phyloP scores from a whole-genome alignment of 2,113 vertebrate genomes.

The Eubucco bourcierii region DNA sequence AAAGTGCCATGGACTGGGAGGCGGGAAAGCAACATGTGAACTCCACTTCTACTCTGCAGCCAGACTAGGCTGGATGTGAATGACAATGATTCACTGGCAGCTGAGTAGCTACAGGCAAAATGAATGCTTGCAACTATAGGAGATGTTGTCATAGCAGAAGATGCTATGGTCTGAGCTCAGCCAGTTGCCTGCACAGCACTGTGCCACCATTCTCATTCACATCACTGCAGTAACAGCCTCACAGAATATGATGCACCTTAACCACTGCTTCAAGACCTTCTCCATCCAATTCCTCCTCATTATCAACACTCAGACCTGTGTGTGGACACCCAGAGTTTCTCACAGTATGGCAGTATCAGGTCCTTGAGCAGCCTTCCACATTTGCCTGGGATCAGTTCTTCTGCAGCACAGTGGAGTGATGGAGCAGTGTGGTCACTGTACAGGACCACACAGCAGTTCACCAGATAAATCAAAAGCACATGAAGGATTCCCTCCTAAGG shows the following conservation, averaged over 20 bases:
- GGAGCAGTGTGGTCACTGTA: not conserved
- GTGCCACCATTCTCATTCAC: not conserved
- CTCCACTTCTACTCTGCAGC: not conserved
- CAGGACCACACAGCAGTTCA: not conserved
- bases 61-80: not conserved
- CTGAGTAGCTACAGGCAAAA: constrained; percentile 12
- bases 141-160: not conserved
- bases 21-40: not conserved
- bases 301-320: not conserved
- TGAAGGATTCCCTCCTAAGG: not conserved
- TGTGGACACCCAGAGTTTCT: not conserved
- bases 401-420: not conserved
- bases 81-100: constrained; percentile 14
- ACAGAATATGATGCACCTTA: not conserved
- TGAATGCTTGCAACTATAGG: not conserved
- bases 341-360: not conserved
- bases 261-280: not conserved
- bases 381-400: not conserved
- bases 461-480: not conserved
- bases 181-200: not conserved
- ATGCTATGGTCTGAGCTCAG: rapidly evolving
- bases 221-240: not conserved
- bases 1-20: not conserved
- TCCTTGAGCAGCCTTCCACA: not conserved
- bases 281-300: not conserved